These are phyloP conservation scores for Sarcophaga carnaria DNA, from an alignment of 2,888 invertebrate genomes.

Conservation along the genomic window DNA sequence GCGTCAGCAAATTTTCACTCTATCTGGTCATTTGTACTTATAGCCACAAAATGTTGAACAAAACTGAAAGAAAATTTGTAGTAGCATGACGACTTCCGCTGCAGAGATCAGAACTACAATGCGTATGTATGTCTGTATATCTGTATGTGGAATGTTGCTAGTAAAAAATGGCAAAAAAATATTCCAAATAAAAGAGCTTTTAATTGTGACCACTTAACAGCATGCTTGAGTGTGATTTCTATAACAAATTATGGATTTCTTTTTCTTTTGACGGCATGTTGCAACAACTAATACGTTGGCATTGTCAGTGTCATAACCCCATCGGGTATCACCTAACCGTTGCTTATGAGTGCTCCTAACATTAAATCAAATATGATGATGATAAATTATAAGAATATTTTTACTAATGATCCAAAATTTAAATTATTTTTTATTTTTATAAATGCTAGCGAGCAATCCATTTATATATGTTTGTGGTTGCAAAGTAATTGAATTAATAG, in stretches of 20 bases:
- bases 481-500: constrained; percentile 31
- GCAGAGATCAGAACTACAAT: neutral
- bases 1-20: constrained; percentile 66
- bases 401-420: constrained; percentile 19
- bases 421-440: neutral
- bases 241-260: constrained; percentile 46
- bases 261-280: neutral
- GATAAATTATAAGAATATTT: constrained; percentile 42
- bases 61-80: constrained; percentile 44
- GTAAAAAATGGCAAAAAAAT: neutral
- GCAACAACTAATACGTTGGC: neutral
- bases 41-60: constrained; percentile 64
- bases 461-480: constrained; percentile 11
- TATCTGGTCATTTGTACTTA: constrained; percentile 64
- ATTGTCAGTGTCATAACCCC: constrained; percentile 5
- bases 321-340: constrained; percentile 8
- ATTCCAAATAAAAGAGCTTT: constrained; percentile 45
- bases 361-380: constrained; percentile 58
- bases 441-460: neutral
- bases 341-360: neutral
- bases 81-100: constrained; percentile 3
- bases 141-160: too few relatives aligned
- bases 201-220: constrained; percentile 66
- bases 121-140: neutral
- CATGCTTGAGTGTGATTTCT: constrained; percentile 57